Evolutionary conservation across 2,113 vertebrate genomes (phyloP), one percentile per base, ranked within the genome.

Genomic region (Dicaeum eximium): DNA sequence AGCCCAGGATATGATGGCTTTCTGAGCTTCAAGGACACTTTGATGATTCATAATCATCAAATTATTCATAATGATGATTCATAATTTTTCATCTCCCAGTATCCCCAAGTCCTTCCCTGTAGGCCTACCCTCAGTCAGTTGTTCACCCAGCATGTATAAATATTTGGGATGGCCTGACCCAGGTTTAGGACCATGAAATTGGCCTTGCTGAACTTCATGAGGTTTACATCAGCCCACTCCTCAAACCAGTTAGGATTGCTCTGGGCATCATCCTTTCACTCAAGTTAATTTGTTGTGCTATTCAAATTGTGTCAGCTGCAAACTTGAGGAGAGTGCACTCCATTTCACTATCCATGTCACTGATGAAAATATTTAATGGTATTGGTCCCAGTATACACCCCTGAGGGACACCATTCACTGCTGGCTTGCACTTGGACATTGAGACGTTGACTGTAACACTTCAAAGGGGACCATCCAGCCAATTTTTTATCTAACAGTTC

Each of bases 31-130:
- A 78, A 88, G 4, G 1, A 1, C 10, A 7, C 3, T 17, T 62
- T 72, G 16, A 7, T 0, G 0, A 13, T 21, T 71, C 13, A 38
- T 53, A 28, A n/a, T n/a, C n/a, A n/a, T n/a, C n/a, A n/a, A n/a
- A n/a, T n/a, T n/a, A n/a, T n/a, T n/a, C n/a, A n/a, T n/a, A n/a
- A n/a, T n/a, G n/a, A n/a, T n/a, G n/a, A n/a, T n/a, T n/a, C 3
- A 22, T 22, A 28, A 22, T 53, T 72, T 72, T 73, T 78, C 28
- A 15, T 7, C 12, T 81, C 12, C 11, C n/a, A 45, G 0, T 47
- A 42, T 35, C 8, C 10, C 14, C 18, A 72, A 31, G 11, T 44
- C 21, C 38, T 88, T 66, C 30, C 22, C 9, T 42, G 10, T 6
- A 62, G n/a, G 11, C 5, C 10, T 33, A 28, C 6, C 53, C 14